phyloP scores from a whole-genome alignment of 2,888 invertebrate species.

The Caenorhabditis panamensis region DNA sequence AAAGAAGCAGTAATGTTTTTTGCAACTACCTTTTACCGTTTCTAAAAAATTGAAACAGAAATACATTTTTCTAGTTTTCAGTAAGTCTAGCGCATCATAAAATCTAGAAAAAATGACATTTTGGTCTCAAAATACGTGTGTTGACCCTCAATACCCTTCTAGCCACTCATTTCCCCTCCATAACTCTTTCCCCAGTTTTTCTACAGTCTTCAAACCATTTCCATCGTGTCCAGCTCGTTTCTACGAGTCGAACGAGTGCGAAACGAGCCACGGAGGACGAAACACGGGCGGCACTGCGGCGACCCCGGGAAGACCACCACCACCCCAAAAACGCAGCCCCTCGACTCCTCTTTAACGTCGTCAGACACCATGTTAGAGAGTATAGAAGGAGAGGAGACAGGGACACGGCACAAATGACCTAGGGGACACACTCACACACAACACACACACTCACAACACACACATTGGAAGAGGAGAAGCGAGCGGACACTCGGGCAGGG shows the following conservation, averaged over 20 bases:
- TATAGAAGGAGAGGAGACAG: constrained; percentile 1
- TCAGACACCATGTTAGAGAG: constrained; percentile 7
- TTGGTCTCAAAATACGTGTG: too few species aligned
- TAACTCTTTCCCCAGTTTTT: neutral
- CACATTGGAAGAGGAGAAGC: too few species aligned
- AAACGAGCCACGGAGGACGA: constrained; percentile 42
- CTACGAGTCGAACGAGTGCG: constrained; percentile 50
- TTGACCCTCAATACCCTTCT: neutral
- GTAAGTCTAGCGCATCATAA: too few species aligned
- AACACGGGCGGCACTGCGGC: neutral
- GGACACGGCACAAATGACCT: constrained; percentile 8
- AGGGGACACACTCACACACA: too few species aligned
- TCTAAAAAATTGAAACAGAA: neutral
- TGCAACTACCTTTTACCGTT: neutral
- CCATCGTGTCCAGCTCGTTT: constrained; percentile 17
- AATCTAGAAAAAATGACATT: too few species aligned
- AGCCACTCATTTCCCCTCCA: neutral
- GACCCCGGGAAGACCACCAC: constrained; percentile 2
- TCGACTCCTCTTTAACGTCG: neutral
- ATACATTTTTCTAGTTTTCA: neutral
- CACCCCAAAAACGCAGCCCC: constrained; percentile 39
- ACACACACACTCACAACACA: too few species aligned
- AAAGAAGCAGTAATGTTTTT: too few species aligned
- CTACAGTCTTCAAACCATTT: neutral
- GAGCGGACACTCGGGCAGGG: too few species aligned